Percentiles rank a stretch among this genome's conserved stretches.
Evolutionary conservation across 2,797 vertebrate species (phyloP).

Genomic region (Hybognathus amarus): DNA sequence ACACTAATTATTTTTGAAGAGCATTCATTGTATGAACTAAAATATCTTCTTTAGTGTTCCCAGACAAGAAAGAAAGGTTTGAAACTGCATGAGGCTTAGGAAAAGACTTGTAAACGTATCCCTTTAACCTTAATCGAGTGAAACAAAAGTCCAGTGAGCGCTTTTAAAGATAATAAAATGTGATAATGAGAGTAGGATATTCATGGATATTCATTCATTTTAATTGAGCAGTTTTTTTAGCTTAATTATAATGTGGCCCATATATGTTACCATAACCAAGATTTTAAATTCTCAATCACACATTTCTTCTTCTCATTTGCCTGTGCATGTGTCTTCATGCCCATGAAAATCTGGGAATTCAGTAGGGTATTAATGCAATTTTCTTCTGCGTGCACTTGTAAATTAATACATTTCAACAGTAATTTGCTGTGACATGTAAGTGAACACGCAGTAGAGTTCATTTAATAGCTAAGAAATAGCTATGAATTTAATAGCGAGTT

Average conservation of each 20-base stretch:
- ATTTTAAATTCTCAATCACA: background rate
- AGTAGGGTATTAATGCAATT: slow-evolving; percentile 44
- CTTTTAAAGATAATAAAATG: background rate
- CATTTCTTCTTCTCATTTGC: background rate
- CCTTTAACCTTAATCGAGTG: background rate
- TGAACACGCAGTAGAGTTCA: slow-evolving; percentile 31
- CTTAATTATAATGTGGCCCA: background rate
- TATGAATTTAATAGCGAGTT: no score
- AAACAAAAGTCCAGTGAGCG: background rate
- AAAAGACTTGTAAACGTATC: background rate
- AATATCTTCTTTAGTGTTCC: background rate
- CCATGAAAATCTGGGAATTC: slow-evolving; percentile 36
- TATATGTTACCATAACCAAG: background rate
- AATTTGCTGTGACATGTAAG: slow-evolving; percentile 44
- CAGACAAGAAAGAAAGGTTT: background rate
- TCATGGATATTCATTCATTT: background rate
- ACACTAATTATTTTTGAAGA: background rate
- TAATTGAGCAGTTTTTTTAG: background rate
- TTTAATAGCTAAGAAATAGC: slow-evolving; percentile 20
- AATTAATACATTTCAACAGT: slow-evolving; percentile 47
- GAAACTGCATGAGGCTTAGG: background rate
- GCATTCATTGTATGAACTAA: background rate
- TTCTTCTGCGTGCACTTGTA: slow-evolving; percentile 46
- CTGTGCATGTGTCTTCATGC: slow-evolving; percentile 28
- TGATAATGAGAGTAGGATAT: background rate